A percentile compares a stretch with the other conserved stretches of the same genome.
Conservation (phyloP, 2,888 invertebrate species). For the Platerodrilus igneus region DNA sequence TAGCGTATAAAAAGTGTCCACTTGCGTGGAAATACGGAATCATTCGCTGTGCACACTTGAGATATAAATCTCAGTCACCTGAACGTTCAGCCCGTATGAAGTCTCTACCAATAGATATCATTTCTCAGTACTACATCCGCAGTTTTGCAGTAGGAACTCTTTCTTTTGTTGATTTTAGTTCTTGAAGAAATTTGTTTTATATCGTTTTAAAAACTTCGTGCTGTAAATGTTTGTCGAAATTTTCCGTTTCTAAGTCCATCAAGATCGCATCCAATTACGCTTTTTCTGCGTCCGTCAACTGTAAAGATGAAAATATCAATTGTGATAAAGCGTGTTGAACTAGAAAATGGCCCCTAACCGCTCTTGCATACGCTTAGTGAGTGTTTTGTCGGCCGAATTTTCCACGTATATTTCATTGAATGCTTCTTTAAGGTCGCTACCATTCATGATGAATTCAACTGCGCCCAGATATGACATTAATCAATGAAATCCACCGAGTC, state of each 20-base stretch:
- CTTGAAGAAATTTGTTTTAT: slow-evolving; percentile 21
- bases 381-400: slow-evolving; percentile 33
- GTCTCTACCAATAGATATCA: slow-evolving; percentile 31
- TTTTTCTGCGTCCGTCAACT: too few relatives aligned
- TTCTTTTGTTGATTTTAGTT: slow-evolving; percentile 22
- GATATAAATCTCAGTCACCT: slow-evolving; percentile 32
- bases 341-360: too few relatives aligned
- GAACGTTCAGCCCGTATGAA: slow-evolving; percentile 35
- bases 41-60: slow-evolving; percentile 25
- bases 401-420: slow-evolving; percentile 31
- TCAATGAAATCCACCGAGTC: slow-evolving; percentile 37
- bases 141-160: slow-evolving; percentile 29
- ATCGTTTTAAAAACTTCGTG: slow-evolving; percentile 23
- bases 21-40: slow-evolving; percentile 24
- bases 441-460: slow-evolving; percentile 39
- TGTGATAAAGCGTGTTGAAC: slow-evolving; percentile 30
- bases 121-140: slow-evolving; percentile 32
- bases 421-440: slow-evolving; percentile 34
- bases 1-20: slow-evolving; percentile 33
- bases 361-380: slow-evolving; percentile 32
- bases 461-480: slow-evolving; percentile 38
- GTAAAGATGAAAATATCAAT: slow-evolving; percentile 26
- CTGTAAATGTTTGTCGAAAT: slow-evolving; percentile 13
- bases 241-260: slow-evolving; percentile 21
- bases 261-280: slow-evolving; percentile 28